phyloP scores from a whole-genome alignment of 2,888 invertebrate species.

The Apamea epomidion region DNA sequence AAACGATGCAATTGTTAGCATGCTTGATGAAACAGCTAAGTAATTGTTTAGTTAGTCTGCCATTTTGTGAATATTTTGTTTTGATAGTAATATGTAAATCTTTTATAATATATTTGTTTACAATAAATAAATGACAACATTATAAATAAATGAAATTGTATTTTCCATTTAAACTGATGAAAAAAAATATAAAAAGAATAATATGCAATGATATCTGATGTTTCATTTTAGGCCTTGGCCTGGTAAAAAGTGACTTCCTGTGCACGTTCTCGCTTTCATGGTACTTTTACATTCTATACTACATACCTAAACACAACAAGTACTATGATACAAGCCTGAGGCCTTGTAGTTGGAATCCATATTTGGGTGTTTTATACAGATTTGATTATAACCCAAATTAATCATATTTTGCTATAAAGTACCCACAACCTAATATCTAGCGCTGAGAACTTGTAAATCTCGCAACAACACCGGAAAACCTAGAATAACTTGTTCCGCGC shows the following conservation, averaged over 20 bases:
- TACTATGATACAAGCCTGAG: neutral
- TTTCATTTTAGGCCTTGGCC: conserved; percentile 79
- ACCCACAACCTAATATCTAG: neutral
- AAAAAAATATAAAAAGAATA: conserved; percentile 91
- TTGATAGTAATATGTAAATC: conserved; percentile 91
- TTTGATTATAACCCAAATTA: neutral
- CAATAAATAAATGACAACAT: conserved; percentile 91
- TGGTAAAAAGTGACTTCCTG: conserved; percentile 14
- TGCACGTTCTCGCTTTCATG: conserved; percentile 14
- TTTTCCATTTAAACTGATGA: conserved; percentile 91
- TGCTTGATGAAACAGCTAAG: conserved; percentile 89
- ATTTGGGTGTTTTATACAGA: too few species aligned
- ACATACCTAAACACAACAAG: neutral
- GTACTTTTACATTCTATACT: neutral
- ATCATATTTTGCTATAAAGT: neutral
- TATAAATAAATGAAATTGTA: conserved; percentile 91
- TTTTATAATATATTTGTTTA: conserved; percentile 91
- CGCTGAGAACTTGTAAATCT: neutral
- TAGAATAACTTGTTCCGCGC: neutral
- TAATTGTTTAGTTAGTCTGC: conserved; percentile 91
- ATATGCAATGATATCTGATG: conserved; percentile 89
- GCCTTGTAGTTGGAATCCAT: neutral
- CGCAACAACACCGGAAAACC: neutral
- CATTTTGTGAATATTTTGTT: conserved; percentile 91
- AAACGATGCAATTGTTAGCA: conserved; percentile 90